A percentile compares a stretch with the other conserved stretches of the same genome.
phyloP scores from a whole-genome alignment of 2,797 vertebrate species.

The Pogoniulus pusillus region DNA sequence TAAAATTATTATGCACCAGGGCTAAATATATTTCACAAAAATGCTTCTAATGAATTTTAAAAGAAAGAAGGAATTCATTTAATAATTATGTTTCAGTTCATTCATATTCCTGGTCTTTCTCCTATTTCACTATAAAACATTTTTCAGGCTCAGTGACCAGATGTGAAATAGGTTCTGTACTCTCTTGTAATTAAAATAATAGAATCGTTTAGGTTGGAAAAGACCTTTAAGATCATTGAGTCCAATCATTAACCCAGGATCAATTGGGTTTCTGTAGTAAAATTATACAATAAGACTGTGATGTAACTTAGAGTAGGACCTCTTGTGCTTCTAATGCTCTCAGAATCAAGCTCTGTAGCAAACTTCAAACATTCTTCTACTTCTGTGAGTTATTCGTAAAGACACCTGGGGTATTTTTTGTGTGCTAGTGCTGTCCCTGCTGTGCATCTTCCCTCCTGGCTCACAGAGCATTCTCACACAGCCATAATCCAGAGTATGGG shows the following conservation, averaged over 20 bases:
- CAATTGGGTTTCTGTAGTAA: background rate
- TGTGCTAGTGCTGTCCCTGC: background rate
- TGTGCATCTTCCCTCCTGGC: background rate
- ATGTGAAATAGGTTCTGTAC: background rate
- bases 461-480: background rate
- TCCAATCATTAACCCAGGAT: background rate
- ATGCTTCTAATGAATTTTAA: background rate
- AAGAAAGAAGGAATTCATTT: background rate
- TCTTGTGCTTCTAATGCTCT: background rate
- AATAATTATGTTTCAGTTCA: background rate
- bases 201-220: background rate
- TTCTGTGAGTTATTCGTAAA: background rate
- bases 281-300: background rate
- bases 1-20: background rate
- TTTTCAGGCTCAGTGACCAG: background rate
- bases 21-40: background rate
- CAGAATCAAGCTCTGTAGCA: background rate
- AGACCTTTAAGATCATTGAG: background rate
- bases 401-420: background rate
- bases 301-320: background rate
- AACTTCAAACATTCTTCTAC: background rate
- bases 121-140: background rate
- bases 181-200: slow-evolving; percentile 1
- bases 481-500: background rate
- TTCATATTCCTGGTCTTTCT: background rate